Evolutionary conservation across 2,797 vertebrate genomes (phyloP), one percentile per base, ranked within the genome.

Genomic region (Limosa lapponica): DNA sequence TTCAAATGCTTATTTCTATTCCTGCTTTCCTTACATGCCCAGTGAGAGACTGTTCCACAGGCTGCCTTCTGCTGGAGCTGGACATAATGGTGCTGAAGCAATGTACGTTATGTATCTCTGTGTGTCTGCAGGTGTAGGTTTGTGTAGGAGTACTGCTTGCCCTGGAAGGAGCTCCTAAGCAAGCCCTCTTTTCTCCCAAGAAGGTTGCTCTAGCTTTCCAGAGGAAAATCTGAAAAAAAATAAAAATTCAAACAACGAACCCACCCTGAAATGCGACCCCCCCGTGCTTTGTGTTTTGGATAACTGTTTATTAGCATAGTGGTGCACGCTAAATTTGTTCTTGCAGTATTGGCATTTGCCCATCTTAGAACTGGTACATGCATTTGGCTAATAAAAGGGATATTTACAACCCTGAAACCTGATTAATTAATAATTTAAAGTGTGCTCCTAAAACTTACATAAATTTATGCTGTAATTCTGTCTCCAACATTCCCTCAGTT

Each of bases 381-480:
- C 43, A 61, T 93, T 94, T 91, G 25, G 39, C 58, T 94, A 91
- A 75, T 58, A 84, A 86, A 90, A 48, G 23, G 39, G 28, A 41
- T 69, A 67, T 80, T 81, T 84, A 4, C 46, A 96, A 95, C 87
- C 46, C 5, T 4, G 22, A 51, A 95, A 89, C 46, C 5, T 4
- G 22, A 51, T 77, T 61, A 30, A 46, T 65, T 32, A 85, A 52
- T 36, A 44, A 79, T 92, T 94, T 92, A 54, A 91, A 74, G 84
- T 34, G 37, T 30, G 28, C 10, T 92, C 55, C 36, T 55, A 82
- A 88, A 94, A 54, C 51, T 75, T 73, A 77, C 27, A 46, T 74
- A 90, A 73, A 89, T 79, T 77, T 67, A 67, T 54, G 17, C 48
- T 85, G 61, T 48, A 91, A 86, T 93, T 91, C 83, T 89, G 25